Conservation (phyloP, 2,888 invertebrate species). For the Notodonta dromedarius region DNA sequence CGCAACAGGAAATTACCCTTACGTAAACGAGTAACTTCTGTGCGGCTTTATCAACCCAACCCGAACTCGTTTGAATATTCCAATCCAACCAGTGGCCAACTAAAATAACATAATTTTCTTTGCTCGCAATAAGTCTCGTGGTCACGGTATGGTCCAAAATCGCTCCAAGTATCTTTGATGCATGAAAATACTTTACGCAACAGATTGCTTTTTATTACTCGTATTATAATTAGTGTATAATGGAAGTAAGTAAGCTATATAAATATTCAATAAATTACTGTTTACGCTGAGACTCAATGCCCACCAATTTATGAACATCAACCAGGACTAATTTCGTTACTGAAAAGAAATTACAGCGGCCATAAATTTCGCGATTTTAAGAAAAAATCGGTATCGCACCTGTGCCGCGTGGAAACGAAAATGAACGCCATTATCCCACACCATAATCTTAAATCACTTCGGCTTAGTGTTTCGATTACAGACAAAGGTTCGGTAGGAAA, state of each 20-base stretch:
- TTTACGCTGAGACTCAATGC: too few species aligned
- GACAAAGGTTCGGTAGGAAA: slow-evolving; percentile 78
- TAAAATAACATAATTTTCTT: too few species aligned
- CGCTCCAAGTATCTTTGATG: too few species aligned
- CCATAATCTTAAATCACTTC: slow-evolving; percentile 83
- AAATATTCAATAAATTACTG: too few species aligned
- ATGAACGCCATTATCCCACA: slow-evolving; percentile 80
- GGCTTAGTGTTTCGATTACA: slow-evolving; percentile 83
- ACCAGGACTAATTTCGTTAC: slow-evolving; percentile 50
- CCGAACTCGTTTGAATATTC: slow-evolving; percentile 25
- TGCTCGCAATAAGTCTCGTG: too few species aligned
- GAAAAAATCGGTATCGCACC: slow-evolving; percentile 73
- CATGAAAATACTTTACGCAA: too few species aligned
- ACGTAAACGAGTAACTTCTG: slow-evolving; percentile 39
- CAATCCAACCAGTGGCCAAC: slow-evolving; percentile 14
- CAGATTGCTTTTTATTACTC: too few species aligned
- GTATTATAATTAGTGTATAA: too few species aligned
- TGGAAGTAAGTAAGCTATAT: too few species aligned
- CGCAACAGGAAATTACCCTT: slow-evolving; percentile 50
- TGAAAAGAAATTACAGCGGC: slow-evolving; percentile 52
- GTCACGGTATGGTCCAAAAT: too few species aligned
- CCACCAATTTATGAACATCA: background rate
- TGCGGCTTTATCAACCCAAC: slow-evolving; percentile 32
- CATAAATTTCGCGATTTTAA: slow-evolving; percentile 71
- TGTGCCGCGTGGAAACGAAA: slow-evolving; percentile 71